Base-by-base conservation (phyloP, 2,113 vertebrate genomes). In the Tretioscincus oriximinensis region DNA sequence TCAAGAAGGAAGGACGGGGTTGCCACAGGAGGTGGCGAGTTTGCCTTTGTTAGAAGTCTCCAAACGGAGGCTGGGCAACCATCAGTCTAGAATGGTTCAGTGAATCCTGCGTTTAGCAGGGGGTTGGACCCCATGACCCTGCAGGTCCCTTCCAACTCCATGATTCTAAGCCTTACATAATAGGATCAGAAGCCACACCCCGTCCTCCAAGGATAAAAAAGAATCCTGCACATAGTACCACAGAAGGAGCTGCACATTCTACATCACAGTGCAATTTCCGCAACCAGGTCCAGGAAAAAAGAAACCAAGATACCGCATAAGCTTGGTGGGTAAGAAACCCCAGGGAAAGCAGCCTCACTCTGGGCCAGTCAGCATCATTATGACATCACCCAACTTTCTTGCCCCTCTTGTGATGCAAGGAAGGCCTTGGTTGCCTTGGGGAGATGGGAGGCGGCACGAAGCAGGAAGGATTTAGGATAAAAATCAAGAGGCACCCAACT, bases 221-320 rank as follows among this genome's bases (percentile, higher is more conserved):
- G 9, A 58, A 64, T 68, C 26, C 65, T 3, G 58, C 0, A 49
- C 51, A 81, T n/a, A 77, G 26, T 26, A 76, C 5, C 73, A 54
- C 0, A 14, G 26, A 31, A 61, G 65, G 49, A 26, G 71, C 80
- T 86, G 78, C 84, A 78, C 7, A 7, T 9, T 67, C 81, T 82
- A 73, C 41, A 68, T 70, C 61, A 84, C 88, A 49, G 41, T 82
- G 74, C 24, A 11, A 47, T 76, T 45, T 51, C 77, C 76, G 85
- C 67, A 84, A 86, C 47, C 60, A 70, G 70, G 24, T n/a, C 1
- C 21, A 68, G 68, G 21, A 81, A 85, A 58, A 54, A 82, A 82
- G 73, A 63, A 87, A 89, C 29, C 69, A 58, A 85, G 68, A 22
- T 83, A 74, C 3, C 41, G 69, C 75, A 73, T 47, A 41, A 11